Evolutionary conservation across 1,140 invertebrate genomes (phyloP), one percentile per base, ranked within the genome.

Genomic region (Rhagoletis zephyria): DNA sequence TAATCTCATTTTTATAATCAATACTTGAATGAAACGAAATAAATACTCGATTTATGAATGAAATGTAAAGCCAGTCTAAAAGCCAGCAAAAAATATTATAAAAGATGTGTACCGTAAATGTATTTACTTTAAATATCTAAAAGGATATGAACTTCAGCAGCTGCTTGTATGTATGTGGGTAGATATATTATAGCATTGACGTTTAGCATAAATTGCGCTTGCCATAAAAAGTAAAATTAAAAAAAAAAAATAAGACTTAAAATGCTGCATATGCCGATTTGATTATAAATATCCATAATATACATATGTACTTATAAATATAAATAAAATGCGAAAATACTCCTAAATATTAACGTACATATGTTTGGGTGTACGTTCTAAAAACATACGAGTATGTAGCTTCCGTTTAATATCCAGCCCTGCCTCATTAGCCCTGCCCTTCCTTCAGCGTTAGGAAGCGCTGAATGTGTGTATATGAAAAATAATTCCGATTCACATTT

Each of bases 391-490:
- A 16, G 7, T 63, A n/a, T 63, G n/a, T 30, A 81, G 48, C 74
- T 81, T 81, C 45, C 48, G 48, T 56, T n/a, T 56, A 56, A 30
- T 81, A 74, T 16, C 74, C n/a, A 81, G 19, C 19, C 74, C 74
- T 81, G 48, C 74, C 74, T 19, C 48, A 81, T 56, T 10, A 30
- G 48, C 74, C 74, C 74, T 81, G 74, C 74, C 74, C 74, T 19
- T 56, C 45, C 74, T 51, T 81, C 48, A 59, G 74, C 74, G 51
- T 63, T 85, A 40, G 42, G 5, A 42, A 63, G 56, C 85, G 61
- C 56, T 45, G 59, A 12, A 85, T 48, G 42, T 67, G 30, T 59
- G 10, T 10, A 56, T 56, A 56, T 56, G 51, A 56, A 56, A 56
- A 85, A 2, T n/a, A 30, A 85, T 60, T 61, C 51, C 51, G n/a